These are phyloP conservation scores for Lithodes maja DNA, from an alignment of 2,888 invertebrate species.

Conservation along the genomic window DNA sequence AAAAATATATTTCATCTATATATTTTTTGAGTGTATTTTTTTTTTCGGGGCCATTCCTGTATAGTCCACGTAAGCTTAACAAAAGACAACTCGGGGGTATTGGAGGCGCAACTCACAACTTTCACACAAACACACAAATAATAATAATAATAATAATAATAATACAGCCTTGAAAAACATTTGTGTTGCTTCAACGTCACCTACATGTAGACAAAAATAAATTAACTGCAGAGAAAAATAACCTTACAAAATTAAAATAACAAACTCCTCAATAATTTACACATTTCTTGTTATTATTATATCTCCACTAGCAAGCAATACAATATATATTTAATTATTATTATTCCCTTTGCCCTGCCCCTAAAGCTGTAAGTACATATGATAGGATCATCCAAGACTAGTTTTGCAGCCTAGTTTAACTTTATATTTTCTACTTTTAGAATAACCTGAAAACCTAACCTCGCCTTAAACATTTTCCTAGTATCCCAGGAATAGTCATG, in stretches of 20 bases:
- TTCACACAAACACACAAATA: neutral
- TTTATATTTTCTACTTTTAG: too few relatives aligned
- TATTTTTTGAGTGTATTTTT: constrained; percentile 5
- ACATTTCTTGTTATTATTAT: neutral
- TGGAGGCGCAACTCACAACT: constrained; percentile 50
- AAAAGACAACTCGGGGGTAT: constrained; percentile 21
- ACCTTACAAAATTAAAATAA: constrained; percentile 26
- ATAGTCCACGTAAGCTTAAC: constrained; percentile 37
- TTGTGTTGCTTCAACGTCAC: constrained; percentile 24
- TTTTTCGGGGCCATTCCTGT: constrained; percentile 52
- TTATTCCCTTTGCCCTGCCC: neutral
- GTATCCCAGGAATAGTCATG: too few relatives aligned
- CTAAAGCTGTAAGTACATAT: neutral
- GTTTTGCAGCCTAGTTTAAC: too few relatives aligned
- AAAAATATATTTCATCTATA: constrained; percentile 14
- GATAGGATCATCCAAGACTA: neutral
- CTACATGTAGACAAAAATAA: constrained; percentile 25
- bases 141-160: neutral
- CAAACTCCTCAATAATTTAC: constrained; percentile 20
- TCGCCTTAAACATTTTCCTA: too few relatives aligned
- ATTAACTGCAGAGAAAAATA: neutral
- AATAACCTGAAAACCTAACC: too few relatives aligned
- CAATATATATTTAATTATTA: constrained; percentile 4
- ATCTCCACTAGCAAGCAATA: constrained; percentile 20
- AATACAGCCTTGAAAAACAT: too few relatives aligned